Conservation (phyloP, 2,797 vertebrate genomes). For the Sebastiscus tertius region DNA sequence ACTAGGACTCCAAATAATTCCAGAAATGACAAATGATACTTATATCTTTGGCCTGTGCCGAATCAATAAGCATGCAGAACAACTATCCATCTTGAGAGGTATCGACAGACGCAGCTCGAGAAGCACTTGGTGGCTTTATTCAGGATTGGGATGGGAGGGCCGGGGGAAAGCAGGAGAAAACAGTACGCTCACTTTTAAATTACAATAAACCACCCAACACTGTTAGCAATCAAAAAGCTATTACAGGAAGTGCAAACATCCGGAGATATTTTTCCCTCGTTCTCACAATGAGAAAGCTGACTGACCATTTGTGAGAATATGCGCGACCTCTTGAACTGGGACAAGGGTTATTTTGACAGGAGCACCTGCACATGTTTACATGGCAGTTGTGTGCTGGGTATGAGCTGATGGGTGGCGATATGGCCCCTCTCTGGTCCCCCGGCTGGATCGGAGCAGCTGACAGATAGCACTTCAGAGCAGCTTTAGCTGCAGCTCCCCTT, state of each 20-base stretch:
- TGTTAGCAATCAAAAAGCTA: constrained; percentile 54
- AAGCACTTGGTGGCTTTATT: constrained; percentile 83
- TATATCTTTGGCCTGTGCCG: constrained; percentile 90
- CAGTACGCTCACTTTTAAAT: constrained; percentile 49
- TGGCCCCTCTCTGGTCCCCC: constrained; percentile 66
- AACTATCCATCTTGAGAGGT: constrained; percentile 92
- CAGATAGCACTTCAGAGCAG: constrained; percentile 87
- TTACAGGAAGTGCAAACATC: constrained; percentile 39
- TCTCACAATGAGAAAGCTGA: neutral
- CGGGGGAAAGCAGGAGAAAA: constrained; percentile 38
- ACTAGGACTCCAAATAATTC: constrained; percentile 97
- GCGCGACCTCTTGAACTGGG: constrained; percentile 51
- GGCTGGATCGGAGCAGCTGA: constrained; percentile 82
- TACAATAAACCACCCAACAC: constrained; percentile 58
- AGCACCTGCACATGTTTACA: constrained; percentile 84
- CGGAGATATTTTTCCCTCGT: neutral
- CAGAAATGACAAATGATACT: constrained; percentile 99
- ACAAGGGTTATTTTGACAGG: constrained; percentile 62
- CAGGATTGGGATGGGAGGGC: constrained; percentile 64
- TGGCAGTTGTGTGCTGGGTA: constrained; percentile 76
- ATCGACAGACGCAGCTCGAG: constrained; percentile 88
- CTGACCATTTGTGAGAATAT: constrained; percentile 45
- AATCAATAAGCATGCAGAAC: constrained; percentile 95
- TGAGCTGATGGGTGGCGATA: constrained; percentile 81
- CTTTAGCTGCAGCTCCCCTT: constrained; percentile 86